Base-by-base conservation (phyloP, 2,888 invertebrate species). In the Ophioninae sp. region DNA sequence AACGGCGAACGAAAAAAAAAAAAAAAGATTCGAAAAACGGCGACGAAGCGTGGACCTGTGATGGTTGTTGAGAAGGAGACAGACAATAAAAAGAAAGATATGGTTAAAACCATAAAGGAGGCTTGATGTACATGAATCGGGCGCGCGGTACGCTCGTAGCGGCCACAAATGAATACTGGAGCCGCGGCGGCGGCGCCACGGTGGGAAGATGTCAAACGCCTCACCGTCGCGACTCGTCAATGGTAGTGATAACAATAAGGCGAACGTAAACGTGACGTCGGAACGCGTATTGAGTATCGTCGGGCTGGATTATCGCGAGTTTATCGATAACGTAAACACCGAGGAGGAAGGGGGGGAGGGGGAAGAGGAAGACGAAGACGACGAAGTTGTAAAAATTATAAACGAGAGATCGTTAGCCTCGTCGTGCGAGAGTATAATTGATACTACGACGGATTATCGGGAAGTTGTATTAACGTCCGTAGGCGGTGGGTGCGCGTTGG, bases 401-500 rank as follows among this genome's bases (percentile, higher is more conserved):
- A 79, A 73, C 61, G 79, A 79, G 51, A 44, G 61, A 78, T 44
- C 82, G 73, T 64, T 61, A 51, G 65, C 41, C 6, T 64, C 58
- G 41, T 41, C 51, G 30, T 78, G 78, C 20, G 81, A 80, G 17
- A 79, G 37, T 64, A 79, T 81, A 17, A 59, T 79, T 5, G 75
- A 72, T 20, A 63, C 56, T 64, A 63, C 72, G n/a, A 68, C 84
- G 76, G 82, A 84, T 58, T 84, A 82, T 79, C 84, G 84, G 10
- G 84, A 84, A 51, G 79, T 84, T 59, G 84, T 84, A 61, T 22
- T 82, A 58, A 79, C 82, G 51, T 85, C 82, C 75, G 79, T 79
- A 22, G 63, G 71, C 51, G 59, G 80, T 69, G 75, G 75, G 91
- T 95, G 95, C 91, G 95, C 95, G 91, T 94, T 94, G 90, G 65